Percentiles rank a stretch among this genome's conserved stretches.
phyloP scores from a whole-genome alignment of 1,140 invertebrate species.

The Oedothorax gibbosus region DNA sequence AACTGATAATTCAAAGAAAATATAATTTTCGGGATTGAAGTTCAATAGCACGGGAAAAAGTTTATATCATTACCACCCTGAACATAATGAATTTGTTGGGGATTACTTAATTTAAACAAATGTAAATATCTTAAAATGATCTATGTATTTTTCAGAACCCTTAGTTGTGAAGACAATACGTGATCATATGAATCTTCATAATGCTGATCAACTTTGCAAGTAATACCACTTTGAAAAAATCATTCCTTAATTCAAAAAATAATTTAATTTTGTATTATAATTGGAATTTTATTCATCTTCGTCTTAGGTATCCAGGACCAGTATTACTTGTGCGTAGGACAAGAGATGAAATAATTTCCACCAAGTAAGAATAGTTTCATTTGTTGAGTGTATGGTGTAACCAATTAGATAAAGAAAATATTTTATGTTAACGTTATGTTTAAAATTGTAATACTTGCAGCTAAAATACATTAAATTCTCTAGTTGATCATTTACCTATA shows the following conservation, averaged over 20 bases:
- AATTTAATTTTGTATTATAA: neutral
- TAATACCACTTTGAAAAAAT: conserved; percentile 66
- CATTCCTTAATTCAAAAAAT: neutral
- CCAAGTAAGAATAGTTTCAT: conserved; percentile 69
- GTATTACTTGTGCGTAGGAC: conserved; percentile 85
- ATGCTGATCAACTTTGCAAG: conserved; percentile 77
- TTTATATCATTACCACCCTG: too few relatives aligned
- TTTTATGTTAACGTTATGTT: too few relatives aligned
- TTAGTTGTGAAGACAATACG: conserved; percentile 76
- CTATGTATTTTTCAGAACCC: conserved; percentile 62
- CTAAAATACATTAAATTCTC: too few relatives aligned
- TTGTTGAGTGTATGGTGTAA: neutral
- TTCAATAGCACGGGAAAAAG: too few relatives aligned
- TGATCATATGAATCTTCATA: conserved; percentile 86
- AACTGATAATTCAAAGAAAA: too few relatives aligned
- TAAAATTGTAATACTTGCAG: too few relatives aligned
- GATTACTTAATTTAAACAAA: too few relatives aligned
- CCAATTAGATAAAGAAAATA: too few relatives aligned
- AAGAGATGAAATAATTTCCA: conserved; percentile 91
- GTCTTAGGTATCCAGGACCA: conserved; percentile 77
- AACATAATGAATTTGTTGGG: too few relatives aligned
- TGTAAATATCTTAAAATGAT: neutral
- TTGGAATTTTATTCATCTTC: conserved; percentile 17
- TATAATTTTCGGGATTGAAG: too few relatives aligned
- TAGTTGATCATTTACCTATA: too few relatives aligned